phyloP scores from a whole-genome alignment of 2,113 vertebrate species.

The Sphaerodactylus townsendi region DNA sequence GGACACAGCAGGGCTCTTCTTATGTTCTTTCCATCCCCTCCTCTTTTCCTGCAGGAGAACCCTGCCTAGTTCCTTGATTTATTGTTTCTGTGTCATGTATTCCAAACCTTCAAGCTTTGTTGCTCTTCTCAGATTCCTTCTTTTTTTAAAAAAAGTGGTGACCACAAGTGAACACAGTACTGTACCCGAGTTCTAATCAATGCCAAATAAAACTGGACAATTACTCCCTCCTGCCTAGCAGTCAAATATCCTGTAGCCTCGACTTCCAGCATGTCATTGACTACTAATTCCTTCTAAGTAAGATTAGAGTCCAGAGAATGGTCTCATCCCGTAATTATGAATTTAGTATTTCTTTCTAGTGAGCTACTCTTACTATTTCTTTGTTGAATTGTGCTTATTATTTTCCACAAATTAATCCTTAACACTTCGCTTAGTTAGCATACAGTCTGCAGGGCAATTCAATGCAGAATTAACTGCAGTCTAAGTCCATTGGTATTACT shows the following conservation, averaged over 20 bases:
- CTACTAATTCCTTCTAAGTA: slow-evolving; percentile 6
- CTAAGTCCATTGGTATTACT: too few relatives aligned
- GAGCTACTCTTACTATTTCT: slow-evolving; percentile 3
- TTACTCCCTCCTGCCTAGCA: slow-evolving; percentile 1
- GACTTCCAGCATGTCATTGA: not conserved
- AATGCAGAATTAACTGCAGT: too few relatives aligned
- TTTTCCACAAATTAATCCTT: slow-evolving; percentile 1
- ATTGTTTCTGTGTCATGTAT: not conserved
- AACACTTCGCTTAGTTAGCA: not conserved
- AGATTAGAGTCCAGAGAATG: not conserved
- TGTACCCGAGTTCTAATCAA: not conserved
- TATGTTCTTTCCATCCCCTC: not conserved
- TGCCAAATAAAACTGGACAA: slow-evolving; percentile 10
- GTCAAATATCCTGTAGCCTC: not conserved
- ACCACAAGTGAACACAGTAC: not conserved
- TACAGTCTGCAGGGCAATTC: too few relatives aligned
- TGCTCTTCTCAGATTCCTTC: not conserved
- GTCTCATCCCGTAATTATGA: slow-evolving; percentile 11
- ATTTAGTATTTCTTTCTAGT: not conserved
- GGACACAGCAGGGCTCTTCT: too few relatives aligned
- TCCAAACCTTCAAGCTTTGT: not conserved
- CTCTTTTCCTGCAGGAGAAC: not conserved
- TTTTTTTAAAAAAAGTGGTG: not conserved
- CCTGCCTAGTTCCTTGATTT: not conserved
- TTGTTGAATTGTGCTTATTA: not conserved